These are phyloP conservation scores for Drosophila hamatofila DNA, from an alignment of 2,888 invertebrate species.

Conservation along the genomic window DNA sequence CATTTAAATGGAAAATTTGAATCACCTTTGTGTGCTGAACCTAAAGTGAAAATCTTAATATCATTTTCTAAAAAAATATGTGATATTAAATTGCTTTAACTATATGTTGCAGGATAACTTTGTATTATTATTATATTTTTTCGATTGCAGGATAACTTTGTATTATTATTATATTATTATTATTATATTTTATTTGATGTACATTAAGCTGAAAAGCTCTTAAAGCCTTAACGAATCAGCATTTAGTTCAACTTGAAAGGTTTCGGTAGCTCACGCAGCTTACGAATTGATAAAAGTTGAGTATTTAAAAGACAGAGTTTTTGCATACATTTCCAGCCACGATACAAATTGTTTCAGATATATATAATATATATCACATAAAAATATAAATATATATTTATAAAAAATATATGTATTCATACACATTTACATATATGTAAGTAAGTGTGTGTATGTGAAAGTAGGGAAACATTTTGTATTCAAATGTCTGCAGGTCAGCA, in stretches of 20 bases:
- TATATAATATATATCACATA: background rate
- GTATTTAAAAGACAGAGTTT: background rate
- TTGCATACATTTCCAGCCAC: background rate
- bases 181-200: background rate
- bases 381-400: background rate
- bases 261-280: too few relatives aligned
- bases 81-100: too few relatives aligned
- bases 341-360: constrained; percentile 2
- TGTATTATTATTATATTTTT: too few relatives aligned
- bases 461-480: constrained; percentile 51
- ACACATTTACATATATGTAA: background rate
- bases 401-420: background rate
- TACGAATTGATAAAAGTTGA: background rate
- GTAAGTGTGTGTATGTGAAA: constrained; percentile 5
- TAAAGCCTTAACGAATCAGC: background rate
- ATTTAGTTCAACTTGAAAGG: background rate
- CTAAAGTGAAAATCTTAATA: too few relatives aligned
- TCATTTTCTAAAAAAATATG: too few relatives aligned
- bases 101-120: too few relatives aligned
- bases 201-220: background rate
- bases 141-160: too few relatives aligned
- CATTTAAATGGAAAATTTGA: too few relatives aligned
- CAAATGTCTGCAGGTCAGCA: constrained; percentile 58
- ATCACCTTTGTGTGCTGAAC: too few relatives aligned
- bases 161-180: too few relatives aligned